A percentile compares a stretch with the other conserved stretches of the same genome.
Evolutionary conservation across 2,797 vertebrate genomes (phyloP).

Genomic region (Anguilla anguilla): DNA sequence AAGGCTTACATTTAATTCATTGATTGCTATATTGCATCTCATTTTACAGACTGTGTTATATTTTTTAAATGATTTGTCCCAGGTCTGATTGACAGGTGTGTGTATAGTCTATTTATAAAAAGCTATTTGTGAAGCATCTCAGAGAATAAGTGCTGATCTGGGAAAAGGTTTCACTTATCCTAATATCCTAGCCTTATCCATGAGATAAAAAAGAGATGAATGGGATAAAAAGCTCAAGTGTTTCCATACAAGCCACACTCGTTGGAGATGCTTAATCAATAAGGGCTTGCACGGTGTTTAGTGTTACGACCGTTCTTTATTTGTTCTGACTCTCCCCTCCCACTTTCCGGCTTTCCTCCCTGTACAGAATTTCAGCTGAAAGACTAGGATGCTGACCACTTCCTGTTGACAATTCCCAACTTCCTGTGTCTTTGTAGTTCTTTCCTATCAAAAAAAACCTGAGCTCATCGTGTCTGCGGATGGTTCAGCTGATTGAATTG

Average conservation of each 20-base stretch:
- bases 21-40: background rate
- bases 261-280: background rate
- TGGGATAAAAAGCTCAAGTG: background rate
- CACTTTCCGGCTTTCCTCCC: background rate
- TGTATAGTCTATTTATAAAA: background rate
- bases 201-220: too few species aligned
- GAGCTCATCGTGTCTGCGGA: background rate
- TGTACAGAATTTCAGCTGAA: background rate
- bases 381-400: slow-evolving; percentile 8
- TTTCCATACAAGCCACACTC: background rate
- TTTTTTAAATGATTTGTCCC: too few species aligned
- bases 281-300: background rate
- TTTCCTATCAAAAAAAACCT: background rate
- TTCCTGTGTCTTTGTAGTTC: background rate
- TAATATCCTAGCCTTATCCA: too few species aligned
- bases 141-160: background rate
- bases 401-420: slow-evolving; percentile 4
- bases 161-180: too few species aligned
- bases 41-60: background rate
- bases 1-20: too few species aligned
- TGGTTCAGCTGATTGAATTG: background rate
- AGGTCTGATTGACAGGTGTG: background rate
- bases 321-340: background rate
- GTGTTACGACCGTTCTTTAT: background rate
- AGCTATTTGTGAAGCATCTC: background rate